Evolutionary conservation across 2,888 invertebrate species (phyloP).

Genomic region (Drosophila stalkeri): DNA sequence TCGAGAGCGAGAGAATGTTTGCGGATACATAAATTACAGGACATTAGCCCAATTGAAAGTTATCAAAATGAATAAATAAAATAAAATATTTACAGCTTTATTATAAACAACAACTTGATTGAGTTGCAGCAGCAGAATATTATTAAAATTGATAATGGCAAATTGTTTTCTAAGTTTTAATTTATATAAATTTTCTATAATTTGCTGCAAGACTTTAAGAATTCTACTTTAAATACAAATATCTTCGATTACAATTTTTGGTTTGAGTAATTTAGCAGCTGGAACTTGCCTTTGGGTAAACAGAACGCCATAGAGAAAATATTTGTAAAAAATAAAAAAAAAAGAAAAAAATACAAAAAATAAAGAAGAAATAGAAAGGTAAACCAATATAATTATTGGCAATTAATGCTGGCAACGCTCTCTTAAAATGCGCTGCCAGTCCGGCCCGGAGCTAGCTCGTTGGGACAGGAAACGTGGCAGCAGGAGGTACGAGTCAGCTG

Average conservation of each 20-base stretch:
- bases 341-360: too few relatives aligned
- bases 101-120: not conserved
- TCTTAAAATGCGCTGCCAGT: conserved; percentile 53
- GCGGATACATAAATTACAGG: conserved; percentile 1
- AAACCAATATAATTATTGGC: conserved; percentile 85
- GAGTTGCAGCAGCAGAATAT: too few relatives aligned
- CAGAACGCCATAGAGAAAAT: conserved; percentile 22
- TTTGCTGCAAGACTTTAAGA: not conserved
- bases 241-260: not conserved
- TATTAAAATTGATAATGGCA: too few relatives aligned
- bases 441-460: conserved; percentile 28
- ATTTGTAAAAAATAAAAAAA: conserved; percentile 26
- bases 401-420: conserved; percentile 82
- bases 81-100: not conserved
- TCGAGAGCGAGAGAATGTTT: not conserved
- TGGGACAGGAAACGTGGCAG: conserved; percentile 9
- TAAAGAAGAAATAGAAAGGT: conserved; percentile 58
- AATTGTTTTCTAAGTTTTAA: not conserved
- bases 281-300: conserved; percentile 25
- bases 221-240: not conserved
- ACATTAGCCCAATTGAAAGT: not conserved
- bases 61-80: not conserved
- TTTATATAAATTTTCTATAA: not conserved
- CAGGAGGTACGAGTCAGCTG: not conserved
- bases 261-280: not conserved